Evolutionary conservation across 2,888 invertebrate species (phyloP).

Genomic region (Dasypogon diadema): DNA sequence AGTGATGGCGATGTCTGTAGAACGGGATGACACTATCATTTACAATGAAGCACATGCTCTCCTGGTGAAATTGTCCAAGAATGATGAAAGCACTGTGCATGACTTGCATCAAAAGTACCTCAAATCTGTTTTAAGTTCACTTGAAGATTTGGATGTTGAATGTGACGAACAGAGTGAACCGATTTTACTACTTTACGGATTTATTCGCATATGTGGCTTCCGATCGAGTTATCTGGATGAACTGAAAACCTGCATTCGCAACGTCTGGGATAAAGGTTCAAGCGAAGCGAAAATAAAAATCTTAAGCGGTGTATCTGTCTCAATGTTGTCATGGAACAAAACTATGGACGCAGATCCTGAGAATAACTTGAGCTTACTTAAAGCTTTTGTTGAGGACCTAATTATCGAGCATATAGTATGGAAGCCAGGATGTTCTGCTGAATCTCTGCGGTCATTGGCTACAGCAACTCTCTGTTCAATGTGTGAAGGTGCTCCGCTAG

Average conservation of each 20-base stretch:
- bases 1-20: slow-evolving; percentile 62
- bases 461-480: slow-evolving; percentile 65
- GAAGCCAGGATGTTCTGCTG: slow-evolving; percentile 65
- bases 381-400: slow-evolving; percentile 60
- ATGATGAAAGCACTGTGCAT: slow-evolving; percentile 56
- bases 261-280: slow-evolving; percentile 62
- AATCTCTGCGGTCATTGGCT: slow-evolving; percentile 67
- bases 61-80: slow-evolving; percentile 58
- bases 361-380: slow-evolving; percentile 60
- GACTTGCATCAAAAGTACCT: slow-evolving; percentile 63
- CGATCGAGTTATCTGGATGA: slow-evolving; percentile 60
- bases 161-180: slow-evolving; percentile 65
- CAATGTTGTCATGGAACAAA: slow-evolving; percentile 62
- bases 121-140: slow-evolving; percentile 60
- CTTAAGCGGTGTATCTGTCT: slow-evolving; percentile 64
- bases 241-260: slow-evolving; percentile 62
- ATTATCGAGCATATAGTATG: slow-evolving; percentile 64
- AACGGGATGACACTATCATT: slow-evolving; percentile 51
- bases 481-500: slow-evolving; percentile 62
- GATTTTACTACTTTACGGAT: slow-evolving; percentile 64
- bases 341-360: slow-evolving; percentile 55
- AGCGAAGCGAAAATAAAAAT: slow-evolving; percentile 65
- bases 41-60: slow-evolving; percentile 57
- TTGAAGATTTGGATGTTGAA: slow-evolving; percentile 63
- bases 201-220: slow-evolving; percentile 62